phyloP scores from a whole-genome alignment of 2,113 vertebrate species.

The Bambusicola thoracicus region DNA sequence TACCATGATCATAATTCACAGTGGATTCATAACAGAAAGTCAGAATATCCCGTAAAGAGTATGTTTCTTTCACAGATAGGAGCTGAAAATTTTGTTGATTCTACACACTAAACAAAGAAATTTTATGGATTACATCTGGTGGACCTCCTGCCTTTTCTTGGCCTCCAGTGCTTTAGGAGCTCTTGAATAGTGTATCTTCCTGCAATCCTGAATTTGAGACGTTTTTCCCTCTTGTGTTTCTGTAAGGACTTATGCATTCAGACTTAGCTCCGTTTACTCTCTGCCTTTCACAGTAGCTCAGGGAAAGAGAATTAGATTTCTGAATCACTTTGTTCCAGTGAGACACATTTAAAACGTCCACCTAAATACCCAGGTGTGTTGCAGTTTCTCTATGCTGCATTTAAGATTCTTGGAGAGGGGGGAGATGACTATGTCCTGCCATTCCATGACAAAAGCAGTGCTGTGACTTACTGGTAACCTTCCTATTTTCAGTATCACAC shows the following conservation, averaged over 20 bases:
- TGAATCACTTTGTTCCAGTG: background rate
- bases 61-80: background rate
- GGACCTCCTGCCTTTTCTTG: background rate
- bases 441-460: background rate
- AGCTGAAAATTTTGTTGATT: background rate
- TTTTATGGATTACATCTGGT: background rate
- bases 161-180: background rate
- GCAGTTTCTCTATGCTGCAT: background rate
- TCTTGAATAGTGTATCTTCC: background rate
- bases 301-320: background rate
- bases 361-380: background rate
- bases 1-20: background rate
- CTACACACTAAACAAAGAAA: background rate
- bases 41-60: background rate
- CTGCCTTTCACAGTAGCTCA: background rate
- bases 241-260: background rate
- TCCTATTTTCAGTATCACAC: background rate
- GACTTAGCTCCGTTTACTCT: background rate
- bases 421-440: background rate
- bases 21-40: constrained; percentile 10
- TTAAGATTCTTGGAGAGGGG: background rate
- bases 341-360: background rate
- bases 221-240: background rate
- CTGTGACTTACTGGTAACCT: background rate
- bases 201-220: background rate